Base-by-base conservation (phyloP, 2,888 invertebrate genomes). In the Nymphalis polychloros region DNA sequence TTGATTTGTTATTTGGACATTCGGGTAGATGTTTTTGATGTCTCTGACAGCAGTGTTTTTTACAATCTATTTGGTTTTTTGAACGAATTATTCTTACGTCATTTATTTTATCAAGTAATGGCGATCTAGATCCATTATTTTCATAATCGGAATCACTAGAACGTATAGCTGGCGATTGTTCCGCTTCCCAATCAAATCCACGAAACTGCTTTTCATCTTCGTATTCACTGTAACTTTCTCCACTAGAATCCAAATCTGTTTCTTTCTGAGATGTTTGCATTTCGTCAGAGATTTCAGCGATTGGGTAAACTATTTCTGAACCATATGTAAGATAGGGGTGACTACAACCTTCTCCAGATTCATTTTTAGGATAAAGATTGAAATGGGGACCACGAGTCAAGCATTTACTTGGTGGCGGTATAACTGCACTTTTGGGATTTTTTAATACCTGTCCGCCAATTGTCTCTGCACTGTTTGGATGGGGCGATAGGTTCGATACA, bases 271-370 rank as follows among this genome's bases (percentile, higher is more conserved):
- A 94, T 13, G 94, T 94, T 81, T 94, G 94, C 90, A 95, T 95
- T 84, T 97, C 97, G 79, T 96, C 97, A 0, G 96, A 95, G 82
- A 96, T 96, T 87, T 97, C 97, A 0, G 96, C 97, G 76, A 97
- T 97, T 5, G 97, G 97, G 84, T 97, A 97, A 1, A 96, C 94
- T 68, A 96, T 96, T 85, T 96, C 96, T 1, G 96, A 96, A 17
- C 95, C 95, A 76, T 95, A 95, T 49, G 94, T 94, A 69, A 94
- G 76, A 73, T 91, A 93, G 1, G 97, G 97, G 84, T 97, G 96
- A 63, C 96, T 94, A 64, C 96, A 95, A 71, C 96, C 96, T 73
- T 96, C 95, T 8, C 95, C 95, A 48, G 94, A 94, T 81, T 93
- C 94, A 71, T 92, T 93, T 75, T 94, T 94, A 0, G 95, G 95